Evolutionary conservation across 1,140 invertebrate genomes (phyloP).

Genomic region (Galleria mellonella): DNA sequence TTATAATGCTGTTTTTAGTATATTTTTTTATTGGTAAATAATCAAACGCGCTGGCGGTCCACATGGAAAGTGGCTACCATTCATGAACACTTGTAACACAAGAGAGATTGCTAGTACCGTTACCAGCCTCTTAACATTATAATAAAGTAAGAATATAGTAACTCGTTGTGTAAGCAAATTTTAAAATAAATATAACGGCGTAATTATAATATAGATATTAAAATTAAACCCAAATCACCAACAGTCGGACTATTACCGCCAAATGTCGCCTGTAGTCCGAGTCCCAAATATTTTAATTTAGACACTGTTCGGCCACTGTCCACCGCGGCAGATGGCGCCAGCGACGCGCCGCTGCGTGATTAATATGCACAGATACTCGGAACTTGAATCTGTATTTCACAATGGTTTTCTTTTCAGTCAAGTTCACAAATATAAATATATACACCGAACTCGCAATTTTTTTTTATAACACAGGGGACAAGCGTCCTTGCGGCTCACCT

Average conservation of each 20-base stretch:
- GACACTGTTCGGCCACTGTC: constrained; percentile 28
- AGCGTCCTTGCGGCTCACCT: no score
- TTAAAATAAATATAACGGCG: neutral
- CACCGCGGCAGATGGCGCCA: constrained; percentile 42
- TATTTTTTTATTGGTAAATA: no score
- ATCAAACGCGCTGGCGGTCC: no score
- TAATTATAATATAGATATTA: constrained; percentile 2
- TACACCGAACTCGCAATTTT: no score
- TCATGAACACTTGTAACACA: neutral
- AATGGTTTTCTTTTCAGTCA: no score
- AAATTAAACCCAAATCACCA: constrained; percentile 19
- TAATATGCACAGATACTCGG: constrained; percentile 46
- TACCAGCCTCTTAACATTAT: no score
- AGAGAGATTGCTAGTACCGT: no score
- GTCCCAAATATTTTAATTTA: constrained; percentile 61
- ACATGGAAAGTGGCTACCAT: neutral
- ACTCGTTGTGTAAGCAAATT: neutral
- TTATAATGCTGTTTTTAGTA: neutral
- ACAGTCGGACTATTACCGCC: constrained; percentile 31
- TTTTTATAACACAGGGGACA: no score
- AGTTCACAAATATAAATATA: no score
- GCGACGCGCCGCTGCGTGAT: constrained; percentile 29
- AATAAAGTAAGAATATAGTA: neutral
- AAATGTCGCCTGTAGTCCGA: constrained; percentile 33
- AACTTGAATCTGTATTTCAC: no score